Base-by-base conservation (phyloP, 1,140 invertebrate genomes). In the Samia ricini region DNA sequence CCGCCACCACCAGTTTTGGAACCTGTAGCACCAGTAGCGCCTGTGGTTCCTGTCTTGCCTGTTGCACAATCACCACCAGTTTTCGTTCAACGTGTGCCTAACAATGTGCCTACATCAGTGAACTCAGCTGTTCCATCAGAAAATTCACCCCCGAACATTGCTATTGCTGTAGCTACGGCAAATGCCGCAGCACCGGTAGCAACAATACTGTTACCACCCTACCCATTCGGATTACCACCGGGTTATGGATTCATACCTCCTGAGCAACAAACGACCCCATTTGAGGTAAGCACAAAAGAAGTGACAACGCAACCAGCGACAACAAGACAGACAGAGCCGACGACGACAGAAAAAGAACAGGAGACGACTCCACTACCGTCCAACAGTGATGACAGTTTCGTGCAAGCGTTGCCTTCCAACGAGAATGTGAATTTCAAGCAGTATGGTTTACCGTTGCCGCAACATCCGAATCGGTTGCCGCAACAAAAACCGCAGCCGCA, bases 111-210 rank as follows among this genome's bases (percentile, higher is more conserved):
- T 2, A 66, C 61, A 7, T 15, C 33, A 15, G 33, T 42, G 15
- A 42, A 42, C 12, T 36, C 75, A 26, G 65, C 71, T 7, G 74
- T 64, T 61, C 71, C 76, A 29, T 67, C 75, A 42, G 73, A 68
- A 66, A 57, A 76, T 18, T 55, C 59, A 0, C 60, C 60, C 20
- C 84, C 87, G 19, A 89, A 89, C 60, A 58, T 89, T 1, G 87
- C 87, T 4, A 83, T 89, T 52, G 87, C 87, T 5, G 68, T 89
- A 1, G 87, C 87, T 2, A 89, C 87, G 1, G 85, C 87, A 1
- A 77, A 89, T 24, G 85, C 81, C 15, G 83, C 87, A 8, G 85
- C 85, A 33, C 87, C 87, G 23, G 82, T 88, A 1, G 83, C 83
- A 2, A 87, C 85, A 2, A 79, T 90, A 29, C 68, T 90, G 15